A percentile compares a stretch with the other conserved stretches of the same genome.
Conservation (phyloP, 30 jellyfish, hydroid and myxozoan species). For the Hydractinia symbiolongicarpus region DNA sequence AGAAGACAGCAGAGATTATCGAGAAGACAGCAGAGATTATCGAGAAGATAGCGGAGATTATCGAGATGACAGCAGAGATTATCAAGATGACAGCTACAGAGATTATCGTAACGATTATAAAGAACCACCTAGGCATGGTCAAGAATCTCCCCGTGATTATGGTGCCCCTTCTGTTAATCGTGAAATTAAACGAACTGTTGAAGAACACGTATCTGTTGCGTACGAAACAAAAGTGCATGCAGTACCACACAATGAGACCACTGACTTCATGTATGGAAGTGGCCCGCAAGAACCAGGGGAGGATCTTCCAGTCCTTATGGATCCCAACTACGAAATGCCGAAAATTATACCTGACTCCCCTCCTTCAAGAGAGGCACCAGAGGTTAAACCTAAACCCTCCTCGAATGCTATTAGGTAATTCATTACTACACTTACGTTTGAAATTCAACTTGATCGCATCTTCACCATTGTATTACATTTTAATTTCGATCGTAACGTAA, state of each 20-base stretch:
- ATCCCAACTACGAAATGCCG: constrained; percentile 68
- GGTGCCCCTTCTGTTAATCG: neutral
- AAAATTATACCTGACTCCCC: constrained; percentile 44
- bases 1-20: constrained; percentile 17
- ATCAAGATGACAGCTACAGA: constrained; percentile 7
- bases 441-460: neutral
- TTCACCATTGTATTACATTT: neutral
- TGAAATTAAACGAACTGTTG: constrained; percentile 35
- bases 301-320: constrained; percentile 71
- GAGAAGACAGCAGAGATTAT: neutral
- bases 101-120: neutral
- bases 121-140: neutral
- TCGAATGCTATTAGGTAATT: constrained; percentile 72
- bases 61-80: constrained; percentile 21
- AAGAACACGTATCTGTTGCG: constrained; percentile 25
- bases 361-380: constrained; percentile 46
- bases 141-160: constrained; percentile 7
- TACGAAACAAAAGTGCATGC: neutral
- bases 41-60: neutral
- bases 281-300: constrained; percentile 19
- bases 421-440: neutral
- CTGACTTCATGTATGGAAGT: constrained; percentile 3
- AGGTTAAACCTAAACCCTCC: constrained; percentile 41
- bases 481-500: neutral
- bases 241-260: neutral